Evolutionary conservation across 2,888 invertebrate species (phyloP).

Genomic region (Pollenia amentaria): DNA sequence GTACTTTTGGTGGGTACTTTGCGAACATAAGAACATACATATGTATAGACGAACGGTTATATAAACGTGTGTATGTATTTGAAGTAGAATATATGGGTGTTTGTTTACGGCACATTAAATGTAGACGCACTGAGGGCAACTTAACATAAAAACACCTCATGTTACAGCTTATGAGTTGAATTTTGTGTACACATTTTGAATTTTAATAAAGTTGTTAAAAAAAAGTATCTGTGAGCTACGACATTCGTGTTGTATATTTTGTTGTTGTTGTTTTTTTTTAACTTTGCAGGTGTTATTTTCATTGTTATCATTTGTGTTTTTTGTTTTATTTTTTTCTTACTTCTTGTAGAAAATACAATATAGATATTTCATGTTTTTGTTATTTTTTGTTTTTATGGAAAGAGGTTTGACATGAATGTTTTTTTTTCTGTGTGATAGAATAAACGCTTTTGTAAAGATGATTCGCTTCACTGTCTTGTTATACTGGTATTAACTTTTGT

Average conservation of each 20-base stretch:
- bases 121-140: constrained; percentile 45
- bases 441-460: too few species aligned
- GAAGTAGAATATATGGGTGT: neutral
- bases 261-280: neutral
- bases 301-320: constrained; percentile 12
- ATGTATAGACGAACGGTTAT: too few species aligned
- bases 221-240: constrained; percentile 59
- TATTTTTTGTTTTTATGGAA: constrained; percentile 19
- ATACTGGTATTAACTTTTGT: too few species aligned
- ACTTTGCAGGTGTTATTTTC: constrained; percentile 17
- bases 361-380: neutral
- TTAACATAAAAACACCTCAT: constrained; percentile 79
- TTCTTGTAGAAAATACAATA: neutral
- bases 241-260: neutral
- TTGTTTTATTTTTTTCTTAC: neutral
- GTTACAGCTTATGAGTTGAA: constrained; percentile 76
- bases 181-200: constrained; percentile 75
- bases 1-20: neutral
- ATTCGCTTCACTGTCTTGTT: too few species aligned
- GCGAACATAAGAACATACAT: neutral
- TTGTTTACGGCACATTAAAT: constrained; percentile 32
- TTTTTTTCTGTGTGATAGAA: neutral
- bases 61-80: neutral
- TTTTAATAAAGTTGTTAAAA: constrained; percentile 77
- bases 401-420: constrained; percentile 41